phyloP scores from a whole-genome alignment of 2,113 vertebrate species.

The Sebastes schlegelii region DNA sequence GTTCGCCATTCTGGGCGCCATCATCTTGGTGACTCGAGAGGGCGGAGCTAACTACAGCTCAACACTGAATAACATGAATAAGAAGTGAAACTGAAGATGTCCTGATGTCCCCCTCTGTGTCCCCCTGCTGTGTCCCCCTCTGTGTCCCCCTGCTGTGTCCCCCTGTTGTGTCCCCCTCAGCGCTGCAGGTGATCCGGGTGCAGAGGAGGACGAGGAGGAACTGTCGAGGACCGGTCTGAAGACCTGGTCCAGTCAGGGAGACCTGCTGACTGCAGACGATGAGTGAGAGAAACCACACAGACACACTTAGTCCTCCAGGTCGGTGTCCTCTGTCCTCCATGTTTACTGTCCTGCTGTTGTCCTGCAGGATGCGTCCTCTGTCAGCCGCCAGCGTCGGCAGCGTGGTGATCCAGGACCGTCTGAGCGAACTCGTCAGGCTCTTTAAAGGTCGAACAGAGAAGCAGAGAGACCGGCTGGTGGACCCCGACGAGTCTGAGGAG shows the following conservation, averaged over 20 bases:
- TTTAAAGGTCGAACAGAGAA: slow-evolving; percentile 92
- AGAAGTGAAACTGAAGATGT: too few relatives aligned
- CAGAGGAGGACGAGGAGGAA: slow-evolving; percentile 59
- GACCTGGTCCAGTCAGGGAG: slow-evolving; percentile 61
- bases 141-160: too few relatives aligned
- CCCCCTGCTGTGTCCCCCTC: too few relatives aligned
- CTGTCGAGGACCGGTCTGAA: slow-evolving; percentile 20
- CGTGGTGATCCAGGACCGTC: slow-evolving; percentile 83
- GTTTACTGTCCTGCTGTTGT: neutral
- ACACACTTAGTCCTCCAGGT: neutral
- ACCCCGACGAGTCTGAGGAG: slow-evolving; percentile 91
- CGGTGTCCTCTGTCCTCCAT: fast-evolving
- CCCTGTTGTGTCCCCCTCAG: neutral
- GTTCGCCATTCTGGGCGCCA: too few relatives aligned
- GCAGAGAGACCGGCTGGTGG: slow-evolving; percentile 89
- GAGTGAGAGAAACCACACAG: slow-evolving; percentile 67
- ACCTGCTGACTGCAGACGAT: slow-evolving; percentile 76
- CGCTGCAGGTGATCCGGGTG: slow-evolving; percentile 1
- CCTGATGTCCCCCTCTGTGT: too few relatives aligned
- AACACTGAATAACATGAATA: too few relatives aligned
- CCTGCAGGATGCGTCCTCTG: slow-evolving; percentile 75
- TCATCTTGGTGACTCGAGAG: too few relatives aligned
- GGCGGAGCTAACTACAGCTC: too few relatives aligned
- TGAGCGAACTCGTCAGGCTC: slow-evolving; percentile 90
- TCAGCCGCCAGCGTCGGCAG: slow-evolving; percentile 87